phyloP scores from a whole-genome alignment of 2,888 invertebrate genomes.

The Plebejus argus region DNA sequence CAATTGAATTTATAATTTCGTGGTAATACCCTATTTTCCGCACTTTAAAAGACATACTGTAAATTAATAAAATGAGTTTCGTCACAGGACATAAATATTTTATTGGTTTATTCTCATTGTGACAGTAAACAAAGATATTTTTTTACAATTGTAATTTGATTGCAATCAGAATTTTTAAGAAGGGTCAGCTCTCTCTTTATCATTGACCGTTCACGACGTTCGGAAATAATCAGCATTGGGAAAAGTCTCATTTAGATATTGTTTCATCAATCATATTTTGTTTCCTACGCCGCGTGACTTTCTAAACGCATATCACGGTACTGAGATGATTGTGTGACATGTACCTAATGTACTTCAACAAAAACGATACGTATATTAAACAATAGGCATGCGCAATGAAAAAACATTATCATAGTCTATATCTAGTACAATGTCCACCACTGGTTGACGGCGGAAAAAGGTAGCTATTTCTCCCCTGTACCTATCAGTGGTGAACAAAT shows the following conservation, averaged over 20 bases:
- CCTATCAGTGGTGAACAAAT: too few species aligned
- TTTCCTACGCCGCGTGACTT: conserved; percentile 32
- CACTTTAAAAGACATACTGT: not conserved
- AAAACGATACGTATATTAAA: not conserved
- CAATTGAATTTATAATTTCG: not conserved
- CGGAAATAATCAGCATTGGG: conserved; percentile 21
- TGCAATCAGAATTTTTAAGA: not conserved
- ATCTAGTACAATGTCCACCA: too few species aligned
- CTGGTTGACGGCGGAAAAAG: too few species aligned
- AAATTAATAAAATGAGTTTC: not conserved
- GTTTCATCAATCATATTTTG: conserved; percentile 32
- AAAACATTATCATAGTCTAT: not conserved
- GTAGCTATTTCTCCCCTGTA: too few species aligned
- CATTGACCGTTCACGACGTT: conserved; percentile 15
- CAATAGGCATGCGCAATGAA: not conserved
- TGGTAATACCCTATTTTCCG: not conserved
- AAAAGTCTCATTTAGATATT: conserved; percentile 15
- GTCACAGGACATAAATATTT: not conserved
- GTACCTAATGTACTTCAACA: conserved; percentile 26
- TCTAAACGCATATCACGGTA: conserved; percentile 31
- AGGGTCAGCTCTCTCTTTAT: conserved; percentile 17
- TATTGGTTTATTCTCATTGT: not conserved
- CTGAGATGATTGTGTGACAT: conserved; percentile 31
- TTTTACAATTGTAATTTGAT: conserved; percentile 5
- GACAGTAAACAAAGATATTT: not conserved